Evolutionary conservation across 2,797 vertebrate genomes (phyloP).

Genomic region (Monodelphis domestica): DNA sequence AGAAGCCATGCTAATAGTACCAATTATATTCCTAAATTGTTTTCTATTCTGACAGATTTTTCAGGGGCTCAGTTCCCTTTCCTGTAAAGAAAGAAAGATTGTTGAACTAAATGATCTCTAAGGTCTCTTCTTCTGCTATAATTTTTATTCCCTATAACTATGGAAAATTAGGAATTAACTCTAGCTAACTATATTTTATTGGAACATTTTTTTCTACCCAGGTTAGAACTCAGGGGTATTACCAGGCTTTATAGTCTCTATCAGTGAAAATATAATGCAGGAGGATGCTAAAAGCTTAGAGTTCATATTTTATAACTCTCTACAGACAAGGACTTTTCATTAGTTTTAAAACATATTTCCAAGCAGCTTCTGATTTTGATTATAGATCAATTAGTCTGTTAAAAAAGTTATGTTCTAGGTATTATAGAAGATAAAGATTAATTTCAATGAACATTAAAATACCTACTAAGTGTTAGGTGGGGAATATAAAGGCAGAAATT

Average conservation of each 20-base stretch:
- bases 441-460: neutral
- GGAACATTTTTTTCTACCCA: neutral
- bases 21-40: neutral
- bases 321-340: neutral
- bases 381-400: neutral
- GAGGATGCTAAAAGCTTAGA: neutral
- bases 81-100: neutral
- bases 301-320: slow-evolving; percentile 20
- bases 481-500: neutral
- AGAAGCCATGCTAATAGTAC: neutral
- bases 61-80: neutral
- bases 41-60: neutral
- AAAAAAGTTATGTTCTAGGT: too few relatives aligned
- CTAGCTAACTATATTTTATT: neutral
- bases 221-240: neutral
- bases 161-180: neutral
- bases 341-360: neutral
- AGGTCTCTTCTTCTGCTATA: neutral
- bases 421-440: neutral
- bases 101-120: neutral
- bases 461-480: neutral
- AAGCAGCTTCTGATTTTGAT: neutral
- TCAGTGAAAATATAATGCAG: neutral
- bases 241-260: neutral
- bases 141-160: neutral